Base-by-base conservation (phyloP, 2,797 vertebrate genomes). In the Eulemur mongoz region DNA sequence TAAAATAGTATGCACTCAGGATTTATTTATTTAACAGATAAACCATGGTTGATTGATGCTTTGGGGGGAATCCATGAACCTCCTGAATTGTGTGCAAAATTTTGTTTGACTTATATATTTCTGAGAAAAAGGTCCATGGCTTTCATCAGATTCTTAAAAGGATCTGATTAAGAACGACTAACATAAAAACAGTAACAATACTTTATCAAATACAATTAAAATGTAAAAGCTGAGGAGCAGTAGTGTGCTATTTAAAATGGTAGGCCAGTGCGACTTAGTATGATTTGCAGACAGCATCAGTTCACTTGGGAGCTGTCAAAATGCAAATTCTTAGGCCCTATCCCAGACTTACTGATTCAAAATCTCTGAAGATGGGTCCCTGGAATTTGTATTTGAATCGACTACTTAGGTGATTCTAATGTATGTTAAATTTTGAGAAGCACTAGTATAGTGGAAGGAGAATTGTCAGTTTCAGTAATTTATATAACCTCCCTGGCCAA, bases 321-420 rank as follows among this genome's bases (percentile, higher is more conserved):
- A 85, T 79, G 32, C 27, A 88, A 32, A 59, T 91, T 67, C 63
- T 88, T 38, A n/a, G 83, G 27, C 30, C n/a, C 59, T 76, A 22
- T 20, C 15, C 59, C 75, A 95, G 52, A 63, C 38, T 73, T 86
- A 50, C 40, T 88, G 32, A 79, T 82, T 73, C 54, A 85, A 15
- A 89, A 70, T 86, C 52, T 85, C 70, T 81, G 27, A 25, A 85
- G 67, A 75, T 90, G 43, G 52, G 20, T 75, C 27, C 54, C 57
- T 84, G 38, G 23, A 89, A 75, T 96, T 81, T 93, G 13, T 89
- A 78, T 95, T 80, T 92, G 91, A 89, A 73, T 91, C 48, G 91
- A 10, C 20, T 81, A 7, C 61, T 0, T 35, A 67, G 23, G 2
- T 43, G 63, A 89, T 80, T 96, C 10, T 82, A 82, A 50, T 25